Evolutionary conservation across 2,113 vertebrate species (phyloP), one percentile per base, ranked within the genome.

Genomic region (Smithornis capensis): DNA sequence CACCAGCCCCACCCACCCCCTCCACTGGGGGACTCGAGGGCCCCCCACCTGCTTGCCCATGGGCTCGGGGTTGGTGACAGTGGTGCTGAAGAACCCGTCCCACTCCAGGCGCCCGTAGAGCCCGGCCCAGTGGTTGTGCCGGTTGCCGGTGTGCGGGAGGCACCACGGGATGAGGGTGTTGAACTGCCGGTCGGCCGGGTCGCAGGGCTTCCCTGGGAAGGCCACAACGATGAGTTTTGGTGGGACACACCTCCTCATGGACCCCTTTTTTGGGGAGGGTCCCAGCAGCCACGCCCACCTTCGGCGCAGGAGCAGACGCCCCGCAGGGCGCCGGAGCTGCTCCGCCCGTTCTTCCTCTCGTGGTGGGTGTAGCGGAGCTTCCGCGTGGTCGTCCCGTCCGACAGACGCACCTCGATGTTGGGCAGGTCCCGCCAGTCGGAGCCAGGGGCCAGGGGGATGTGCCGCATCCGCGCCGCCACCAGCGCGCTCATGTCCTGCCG

Each of bases 1-100:
- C 37, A 14, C 37, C 25, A 3, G 44, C 7, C 5, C 35, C 4
- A 0, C 60, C 19, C 4, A 4, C 56, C 67, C 19, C 82, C 33
- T n/a, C 47, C 1, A 1, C 14, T 0, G 1, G 19, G 0, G 1
- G 24, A 27, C 27, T 40, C 28, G 10, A 3, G 19, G 60, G 7
- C 10, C 25, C 18, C 94, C 44, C 76, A 99, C 99, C 99, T 99
- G 99, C 96, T 99, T 99, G 97, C 99, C 99, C 99, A 99, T 99
- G 38, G 99, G 99, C 94, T 99, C 99, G 0, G 99, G 99, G 93
- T 99, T 99, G 93, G 99, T 99, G 74, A 99, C 99, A 0, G 99
- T 99, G 14, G 99, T 99, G 97, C 99, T 99, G 97, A 99, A 99
- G 98, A 99, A 99, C 22, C 99, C 99, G 0, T 99, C 99, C 99